Conservation (phyloP, 1,140 invertebrate species). For the Drosophila parvula region DNA sequence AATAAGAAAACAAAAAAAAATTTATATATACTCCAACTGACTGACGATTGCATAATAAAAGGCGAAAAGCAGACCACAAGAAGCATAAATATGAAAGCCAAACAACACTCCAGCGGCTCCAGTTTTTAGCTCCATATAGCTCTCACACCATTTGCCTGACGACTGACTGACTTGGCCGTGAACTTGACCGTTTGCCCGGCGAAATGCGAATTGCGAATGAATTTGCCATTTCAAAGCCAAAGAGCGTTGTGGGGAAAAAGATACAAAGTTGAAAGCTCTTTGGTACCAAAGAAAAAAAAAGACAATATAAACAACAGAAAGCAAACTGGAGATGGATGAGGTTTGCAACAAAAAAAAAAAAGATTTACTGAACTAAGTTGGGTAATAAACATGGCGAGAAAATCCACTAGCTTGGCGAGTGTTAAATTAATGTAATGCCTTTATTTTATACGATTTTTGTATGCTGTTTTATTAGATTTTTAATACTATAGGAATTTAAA, state of each 20-base stretch:
- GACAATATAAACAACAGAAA: conserved; percentile 18
- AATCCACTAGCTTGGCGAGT: neutral
- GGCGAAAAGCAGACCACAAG: conserved; percentile 10
- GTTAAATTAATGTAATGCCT: neutral
- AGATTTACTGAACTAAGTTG: conserved; percentile 6
- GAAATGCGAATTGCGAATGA: conserved; percentile 37
- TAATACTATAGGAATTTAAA: neutral
- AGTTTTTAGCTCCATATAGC: conserved; percentile 12
- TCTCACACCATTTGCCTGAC: conserved; percentile 13
- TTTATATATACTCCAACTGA: conserved; percentile 14
- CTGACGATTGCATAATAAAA: conserved; percentile 32
- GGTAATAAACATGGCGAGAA: too few relatives aligned
- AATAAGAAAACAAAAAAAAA: conserved; percentile 17
- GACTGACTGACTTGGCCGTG: conserved; percentile 55
- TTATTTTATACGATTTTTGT: neutral
- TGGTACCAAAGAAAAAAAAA: neutral
- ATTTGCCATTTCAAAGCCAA: conserved; percentile 38
- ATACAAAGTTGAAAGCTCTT: conserved; percentile 14
- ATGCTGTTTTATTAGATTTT: neutral
- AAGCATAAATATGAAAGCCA: conserved; percentile 38
- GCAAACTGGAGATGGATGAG: neutral
- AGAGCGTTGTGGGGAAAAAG: conserved; percentile 26
- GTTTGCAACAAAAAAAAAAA: neutral
- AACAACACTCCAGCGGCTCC: conserved; percentile 23
- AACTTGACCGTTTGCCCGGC: conserved; percentile 64